Conservation (phyloP, 2,113 vertebrate genomes). For the Chroicocephalus ridibundus region DNA sequence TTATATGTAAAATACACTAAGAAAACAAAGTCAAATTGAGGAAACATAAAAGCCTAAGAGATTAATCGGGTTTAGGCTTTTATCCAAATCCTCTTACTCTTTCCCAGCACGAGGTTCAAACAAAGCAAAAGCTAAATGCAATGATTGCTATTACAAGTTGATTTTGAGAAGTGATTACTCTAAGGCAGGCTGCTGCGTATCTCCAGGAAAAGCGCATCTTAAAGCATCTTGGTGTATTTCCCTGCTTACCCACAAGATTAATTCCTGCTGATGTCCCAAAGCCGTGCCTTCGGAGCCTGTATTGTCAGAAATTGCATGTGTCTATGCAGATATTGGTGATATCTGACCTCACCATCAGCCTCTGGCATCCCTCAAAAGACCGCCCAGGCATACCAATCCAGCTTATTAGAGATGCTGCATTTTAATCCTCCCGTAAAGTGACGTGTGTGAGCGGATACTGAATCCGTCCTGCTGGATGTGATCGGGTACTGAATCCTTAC, state of each 20-base stretch:
- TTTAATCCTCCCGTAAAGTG: neutral
- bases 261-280: neutral
- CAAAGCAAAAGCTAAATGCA: neutral
- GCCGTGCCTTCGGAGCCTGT: neutral
- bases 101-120: neutral
- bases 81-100: neutral
- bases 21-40: neutral
- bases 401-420: neutral
- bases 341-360: neutral
- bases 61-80: neutral
- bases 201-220: neutral
- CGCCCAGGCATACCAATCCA: neutral
- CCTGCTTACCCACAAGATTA: neutral
- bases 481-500: neutral
- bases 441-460: fast-evolving
- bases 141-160: neutral
- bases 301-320: neutral
- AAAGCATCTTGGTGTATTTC: neutral
- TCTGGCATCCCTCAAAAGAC: neutral
- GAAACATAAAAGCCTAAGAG: neutral
- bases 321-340: neutral
- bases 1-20: neutral
- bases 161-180: neutral
- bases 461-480: neutral
- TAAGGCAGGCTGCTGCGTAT: neutral